A percentile compares a stretch with the other conserved stretches of the same genome.
phyloP scores from a whole-genome alignment of 2,888 invertebrate species.

The Tanaodytes sp. region DNA sequence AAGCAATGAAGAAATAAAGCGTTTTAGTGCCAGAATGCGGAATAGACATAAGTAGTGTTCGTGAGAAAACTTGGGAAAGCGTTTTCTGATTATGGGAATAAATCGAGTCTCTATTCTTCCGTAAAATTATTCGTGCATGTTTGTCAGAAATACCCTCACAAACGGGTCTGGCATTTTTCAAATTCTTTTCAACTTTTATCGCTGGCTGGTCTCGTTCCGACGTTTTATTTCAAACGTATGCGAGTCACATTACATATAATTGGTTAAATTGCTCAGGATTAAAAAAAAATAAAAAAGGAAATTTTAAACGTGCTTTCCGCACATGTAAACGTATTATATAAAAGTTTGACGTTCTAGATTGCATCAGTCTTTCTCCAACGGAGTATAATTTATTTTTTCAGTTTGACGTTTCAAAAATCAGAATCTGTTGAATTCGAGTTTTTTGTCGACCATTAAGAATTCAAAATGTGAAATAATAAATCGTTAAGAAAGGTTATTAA shows the following conservation, averaged over 20 bases:
- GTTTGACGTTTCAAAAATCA: too few species aligned
- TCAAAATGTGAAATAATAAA: too few species aligned
- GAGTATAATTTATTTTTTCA: too few species aligned
- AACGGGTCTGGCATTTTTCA: conserved; percentile 34
- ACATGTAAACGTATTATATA: too few species aligned
- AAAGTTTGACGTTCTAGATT: too few species aligned
- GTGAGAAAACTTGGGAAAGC: conserved; percentile 30
- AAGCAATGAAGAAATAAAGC: conserved; percentile 36
- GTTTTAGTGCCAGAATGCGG: conserved; percentile 12
- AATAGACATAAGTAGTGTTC: conserved; percentile 38
- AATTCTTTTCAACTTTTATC: conserved; percentile 33
- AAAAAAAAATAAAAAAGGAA: too few species aligned
- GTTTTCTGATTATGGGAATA: conserved; percentile 48
- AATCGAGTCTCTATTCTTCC: conserved; percentile 41
- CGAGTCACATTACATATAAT: conserved; percentile 4
- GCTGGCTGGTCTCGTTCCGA: conserved; percentile 18
- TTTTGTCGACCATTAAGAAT: too few species aligned
- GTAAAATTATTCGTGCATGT: conserved; percentile 42
- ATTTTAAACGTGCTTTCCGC: too few species aligned
- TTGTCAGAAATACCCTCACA: conserved; percentile 26
- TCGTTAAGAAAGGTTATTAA: too few species aligned
- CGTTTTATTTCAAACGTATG: conserved; percentile 27
- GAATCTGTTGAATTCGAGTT: too few species aligned
- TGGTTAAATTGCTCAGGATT: conserved; percentile 11
- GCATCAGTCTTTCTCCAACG: too few species aligned